Base-by-base conservation (phyloP, 1,140 invertebrate genomes). In the Drosophila orena region DNA sequence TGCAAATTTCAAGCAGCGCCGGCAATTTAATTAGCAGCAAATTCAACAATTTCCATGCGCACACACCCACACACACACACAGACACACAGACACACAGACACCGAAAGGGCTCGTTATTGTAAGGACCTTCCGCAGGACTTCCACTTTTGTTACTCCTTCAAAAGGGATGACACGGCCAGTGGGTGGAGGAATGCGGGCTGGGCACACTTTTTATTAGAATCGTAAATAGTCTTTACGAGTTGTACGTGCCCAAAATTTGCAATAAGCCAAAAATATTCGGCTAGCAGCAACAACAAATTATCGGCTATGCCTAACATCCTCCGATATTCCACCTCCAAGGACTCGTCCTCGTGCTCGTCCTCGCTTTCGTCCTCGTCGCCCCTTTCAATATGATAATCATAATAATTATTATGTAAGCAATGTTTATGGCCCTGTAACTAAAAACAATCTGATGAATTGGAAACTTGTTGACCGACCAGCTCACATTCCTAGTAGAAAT, bases 211-310 rank as follows among this genome's bases (percentile, higher is more conserved):
- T 89, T 89, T 89, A 90, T 89, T 89, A 90, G 79, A 89, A 84
- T 89, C 84, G 84, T 89, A 89, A 89, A 89, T 89, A 89, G 84
- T 89, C 84, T 89, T 89, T 89, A 89, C 80, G 84, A 84, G 84
- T 79, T 79, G 84, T 89, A 89, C 84, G 84, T 89, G 84, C 77
- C 68, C 84, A 89, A 89, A 89, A 89, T 89, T 89, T 77, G 72
- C 84, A 89, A 88, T 88, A 88, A 88, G 84, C 83, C 74, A 84
- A 88, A 68, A 81, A 78, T 74, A 74, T 77, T 69, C 58, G 22
- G 37, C 44, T 61, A 53, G 60, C 74, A 43, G 42, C 79, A 85
- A 85, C 66, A 83, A 78, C 79, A 83, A 86, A 85, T 85, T 85
- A 85, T 85, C 81, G 77, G 84, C 53, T 50, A 54, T 61, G 70